Evolutionary conservation across 2,888 invertebrate genomes (phyloP), one percentile per base, ranked within the genome.

Genomic region (Drepana falcataria): DNA sequence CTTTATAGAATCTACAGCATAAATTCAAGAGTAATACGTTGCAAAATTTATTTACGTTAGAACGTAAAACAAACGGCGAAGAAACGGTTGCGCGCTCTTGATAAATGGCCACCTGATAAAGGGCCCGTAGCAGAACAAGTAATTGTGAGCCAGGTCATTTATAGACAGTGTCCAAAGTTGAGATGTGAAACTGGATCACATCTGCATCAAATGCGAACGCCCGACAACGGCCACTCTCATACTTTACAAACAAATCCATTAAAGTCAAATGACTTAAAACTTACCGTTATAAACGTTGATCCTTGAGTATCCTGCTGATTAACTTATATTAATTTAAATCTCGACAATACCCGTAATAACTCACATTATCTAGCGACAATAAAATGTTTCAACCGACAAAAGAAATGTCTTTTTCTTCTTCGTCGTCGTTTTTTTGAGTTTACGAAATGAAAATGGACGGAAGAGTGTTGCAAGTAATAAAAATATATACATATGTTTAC

Each of bases 161-260:
- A 85, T 79, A 84, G 78, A 77, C 63, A 44, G 76, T 78, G 71
- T 73, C 77, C 73, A 76, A 77, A 71, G 69, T 63, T 60, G 73
- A 85, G 79, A 84, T 75, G 77, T 75, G 82, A 87, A 90, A 87
- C 79, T 85, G 67, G 87, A 88, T 77, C 85, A 73, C 77, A 78
- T 71, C 68, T 68, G 70, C 64, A 71, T 66, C 65, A 69, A 56
- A 35, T 60, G 56, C 58, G 68, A 77, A 72, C 73, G 75, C 75
- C 72, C 77, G 75, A 83, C 83, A 87, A 89, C 91, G 87, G 87
- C 83, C 77, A 88, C 89, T 88, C 88, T 88, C 86, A 82, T 81
- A 75, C 81, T 77, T 75, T 77, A 84, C 87, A 89, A 88, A 87
- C 88, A 90, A 88, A 80, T 79, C 74, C 65, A 74, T 80, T 79